Evolutionary conservation across 1,140 invertebrate species (phyloP).

Genomic region (Caerostris darwini): DNA sequence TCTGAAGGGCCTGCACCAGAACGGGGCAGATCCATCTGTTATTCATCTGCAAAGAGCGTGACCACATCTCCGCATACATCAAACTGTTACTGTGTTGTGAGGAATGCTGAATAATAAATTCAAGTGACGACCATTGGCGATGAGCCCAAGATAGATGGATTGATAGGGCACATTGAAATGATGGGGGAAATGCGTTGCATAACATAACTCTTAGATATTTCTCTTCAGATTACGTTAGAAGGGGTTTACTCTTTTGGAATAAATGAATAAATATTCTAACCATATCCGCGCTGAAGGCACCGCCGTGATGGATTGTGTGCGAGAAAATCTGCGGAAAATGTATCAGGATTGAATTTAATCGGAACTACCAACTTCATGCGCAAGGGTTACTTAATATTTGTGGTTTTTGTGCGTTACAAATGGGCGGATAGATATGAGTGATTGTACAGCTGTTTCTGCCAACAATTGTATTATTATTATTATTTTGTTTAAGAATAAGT

Average conservation of each 20-base stretch:
- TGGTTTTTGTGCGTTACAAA: not conserved
- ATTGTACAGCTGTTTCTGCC: too few species aligned
- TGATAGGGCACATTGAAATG: constrained; percentile 19
- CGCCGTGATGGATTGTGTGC: not conserved
- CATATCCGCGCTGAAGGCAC: not conserved
- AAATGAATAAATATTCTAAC: constrained; percentile 22
- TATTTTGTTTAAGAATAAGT: not conserved
- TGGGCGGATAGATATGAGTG: not conserved
- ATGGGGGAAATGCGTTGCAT: constrained; percentile 18
- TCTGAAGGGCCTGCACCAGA: too few species aligned
- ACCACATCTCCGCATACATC: not conserved
- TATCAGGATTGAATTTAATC: constrained; percentile 17
- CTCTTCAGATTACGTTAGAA: not conserved
- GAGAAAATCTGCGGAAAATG: constrained; percentile 5
- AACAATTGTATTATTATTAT: too few species aligned
- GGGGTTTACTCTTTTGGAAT: constrained; percentile 35
- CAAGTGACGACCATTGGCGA: not conserved
- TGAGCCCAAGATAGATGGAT: constrained; percentile 24
- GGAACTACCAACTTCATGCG: not conserved
- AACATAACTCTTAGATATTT: constrained; percentile 28
- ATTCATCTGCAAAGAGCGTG: not conserved
- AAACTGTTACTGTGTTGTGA: not conserved
- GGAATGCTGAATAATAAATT: not conserved
- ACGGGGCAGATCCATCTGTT: not conserved
- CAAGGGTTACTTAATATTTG: not conserved